Evolutionary conservation across 2,113 vertebrate genomes (phyloP).

Genomic region (Coracopsis vasa): DNA sequence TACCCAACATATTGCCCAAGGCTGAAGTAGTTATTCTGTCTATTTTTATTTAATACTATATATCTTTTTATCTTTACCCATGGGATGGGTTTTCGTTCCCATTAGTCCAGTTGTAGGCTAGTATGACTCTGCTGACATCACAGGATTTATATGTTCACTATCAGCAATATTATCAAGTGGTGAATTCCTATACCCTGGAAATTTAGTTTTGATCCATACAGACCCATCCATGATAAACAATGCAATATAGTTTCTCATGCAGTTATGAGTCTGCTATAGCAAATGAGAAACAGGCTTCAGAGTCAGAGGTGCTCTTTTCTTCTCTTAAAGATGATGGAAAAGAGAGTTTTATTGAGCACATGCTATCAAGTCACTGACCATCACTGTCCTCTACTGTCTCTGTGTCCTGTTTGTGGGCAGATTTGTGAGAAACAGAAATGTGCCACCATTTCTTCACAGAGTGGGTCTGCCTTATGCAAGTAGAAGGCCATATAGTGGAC

Average conservation of each 20-base stretch:
- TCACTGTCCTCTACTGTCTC: background rate
- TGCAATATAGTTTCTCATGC: background rate
- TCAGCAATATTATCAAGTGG: background rate
- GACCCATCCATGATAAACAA: background rate
- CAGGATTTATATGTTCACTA: background rate
- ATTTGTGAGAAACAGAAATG: background rate
- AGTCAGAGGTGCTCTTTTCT: background rate
- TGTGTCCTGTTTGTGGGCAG: background rate
- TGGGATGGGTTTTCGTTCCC: constrained; percentile 2
- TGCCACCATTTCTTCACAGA: background rate
- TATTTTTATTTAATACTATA: constrained; percentile 51
- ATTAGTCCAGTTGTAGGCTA: background rate
- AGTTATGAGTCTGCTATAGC: background rate
- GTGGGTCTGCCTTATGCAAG: background rate
- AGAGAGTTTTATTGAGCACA: background rate
- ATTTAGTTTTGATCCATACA: background rate
- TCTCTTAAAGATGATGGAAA: background rate
- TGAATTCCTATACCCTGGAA: background rate
- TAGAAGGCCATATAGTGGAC: background rate
- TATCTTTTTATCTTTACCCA: constrained; percentile 12
- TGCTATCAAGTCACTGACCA: background rate
- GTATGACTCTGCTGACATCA: background rate
- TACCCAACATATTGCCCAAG: background rate
- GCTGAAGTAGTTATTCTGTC: constrained; percentile 1
- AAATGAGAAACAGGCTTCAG: constrained; percentile 3